These are phyloP conservation scores for Pteronura brasiliensis DNA, from an alignment of 2,113 vertebrate genomes.

Conservation along the genomic window DNA sequence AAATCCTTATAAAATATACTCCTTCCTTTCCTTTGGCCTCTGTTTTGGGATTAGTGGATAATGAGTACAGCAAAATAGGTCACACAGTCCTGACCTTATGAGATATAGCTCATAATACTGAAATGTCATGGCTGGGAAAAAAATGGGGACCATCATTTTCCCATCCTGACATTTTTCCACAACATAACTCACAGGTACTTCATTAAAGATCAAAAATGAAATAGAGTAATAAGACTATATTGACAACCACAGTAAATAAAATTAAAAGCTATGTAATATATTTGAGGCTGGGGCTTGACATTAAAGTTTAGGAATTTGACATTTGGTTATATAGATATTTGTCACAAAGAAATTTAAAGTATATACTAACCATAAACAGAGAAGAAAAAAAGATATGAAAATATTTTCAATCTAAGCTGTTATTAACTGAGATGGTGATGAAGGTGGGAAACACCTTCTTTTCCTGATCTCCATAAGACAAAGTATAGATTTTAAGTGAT, in stretches of 20 bases:
- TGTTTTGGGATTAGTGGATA: slow-evolving; percentile 38
- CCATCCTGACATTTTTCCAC: slow-evolving; percentile 70
- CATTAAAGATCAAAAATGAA: slow-evolving; percentile 71
- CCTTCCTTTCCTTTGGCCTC: background rate
- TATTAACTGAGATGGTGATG: background rate
- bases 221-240: slow-evolving; percentile 66
- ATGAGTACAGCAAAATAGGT: slow-evolving; percentile 55
- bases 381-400: background rate
- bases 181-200: slow-evolving; percentile 69
- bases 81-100: slow-evolving; percentile 55
- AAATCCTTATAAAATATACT: background rate
- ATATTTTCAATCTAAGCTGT: background rate
- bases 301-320: slow-evolving; percentile 39
- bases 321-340: slow-evolving; percentile 58
- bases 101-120: slow-evolving; percentile 65
- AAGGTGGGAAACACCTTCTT: background rate
- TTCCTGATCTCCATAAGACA: background rate
- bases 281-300: slow-evolving; percentile 40
- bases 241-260: slow-evolving; percentile 66
- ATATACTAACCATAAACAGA: background rate
- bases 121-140: slow-evolving; percentile 49
- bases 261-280: slow-evolving; percentile 62
- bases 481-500: background rate
- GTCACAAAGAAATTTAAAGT: slow-evolving; percentile 46
- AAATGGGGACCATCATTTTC: slow-evolving; percentile 66